A percentile compares a stretch with the other conserved stretches of the same genome.
Evolutionary conservation across 2,113 vertebrate species (phyloP).

Genomic region (Murina feae): DNA sequence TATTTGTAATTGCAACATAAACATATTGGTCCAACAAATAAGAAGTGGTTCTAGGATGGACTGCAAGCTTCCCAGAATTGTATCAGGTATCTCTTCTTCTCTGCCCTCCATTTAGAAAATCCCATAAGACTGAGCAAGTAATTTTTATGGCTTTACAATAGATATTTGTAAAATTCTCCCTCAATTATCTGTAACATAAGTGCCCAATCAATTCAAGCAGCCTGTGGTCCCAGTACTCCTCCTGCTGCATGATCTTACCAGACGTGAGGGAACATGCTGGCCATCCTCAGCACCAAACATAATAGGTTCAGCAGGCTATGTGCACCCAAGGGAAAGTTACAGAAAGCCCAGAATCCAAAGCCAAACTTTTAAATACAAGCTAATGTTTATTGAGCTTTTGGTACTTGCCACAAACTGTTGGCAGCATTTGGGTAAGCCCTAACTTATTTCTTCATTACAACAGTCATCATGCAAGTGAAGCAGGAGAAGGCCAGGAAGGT

Average conservation of each 20-base stretch:
- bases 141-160: not conserved
- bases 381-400: not conserved
- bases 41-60: not conserved
- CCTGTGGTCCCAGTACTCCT: not conserved
- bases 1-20: not conserved
- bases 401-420: not conserved
- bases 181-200: not conserved
- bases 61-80: not conserved
- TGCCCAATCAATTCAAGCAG: not conserved
- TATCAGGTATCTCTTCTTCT: not conserved
- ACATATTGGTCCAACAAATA: not conserved
- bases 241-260: rapidly evolving
- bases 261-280: not conserved
- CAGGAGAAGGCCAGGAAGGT: not conserved
- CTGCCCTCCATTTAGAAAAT: not conserved
- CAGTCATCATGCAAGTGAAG: not conserved
- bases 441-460: not conserved
- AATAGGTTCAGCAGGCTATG: not conserved
- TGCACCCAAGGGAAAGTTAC: not conserved
- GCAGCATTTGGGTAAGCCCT: not conserved
- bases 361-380: not conserved
- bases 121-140: not conserved
- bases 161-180: not conserved
- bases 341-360: not conserved
- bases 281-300: not conserved